A percentile compares a stretch with the other conserved stretches of the same genome.
Conservation (phyloP, 2,888 invertebrate species). For the Lasioglossum lativentre region DNA sequence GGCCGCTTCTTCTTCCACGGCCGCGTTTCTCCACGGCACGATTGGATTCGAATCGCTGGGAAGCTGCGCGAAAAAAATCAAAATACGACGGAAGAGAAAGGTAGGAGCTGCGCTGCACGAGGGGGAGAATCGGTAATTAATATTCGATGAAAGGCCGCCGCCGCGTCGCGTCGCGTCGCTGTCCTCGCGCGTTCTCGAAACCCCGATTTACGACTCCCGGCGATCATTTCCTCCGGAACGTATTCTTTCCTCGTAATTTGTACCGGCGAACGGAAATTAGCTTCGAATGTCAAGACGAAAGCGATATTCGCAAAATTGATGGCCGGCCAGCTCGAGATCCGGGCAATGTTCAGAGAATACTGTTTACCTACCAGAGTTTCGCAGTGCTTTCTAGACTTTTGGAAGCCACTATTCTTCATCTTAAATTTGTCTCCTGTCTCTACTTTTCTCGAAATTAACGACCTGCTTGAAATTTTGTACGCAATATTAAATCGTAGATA, state of each 20-base stretch:
- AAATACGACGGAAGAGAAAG: conserved; percentile 8
- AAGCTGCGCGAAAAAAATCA: conserved; percentile 49
- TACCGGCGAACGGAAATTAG: neutral
- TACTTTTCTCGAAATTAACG: neutral
- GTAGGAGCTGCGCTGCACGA: neutral
- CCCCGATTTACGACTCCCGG: conserved; percentile 2
- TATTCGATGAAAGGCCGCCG: neutral
- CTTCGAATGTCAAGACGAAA: neutral
- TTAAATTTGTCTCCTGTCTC: too few relatives aligned
- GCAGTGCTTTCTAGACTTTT: neutral
- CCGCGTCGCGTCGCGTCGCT: too few relatives aligned
- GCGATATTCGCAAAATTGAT: neutral
- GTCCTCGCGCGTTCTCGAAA: neutral
- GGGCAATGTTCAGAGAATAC: too few relatives aligned
- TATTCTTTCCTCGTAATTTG: conserved; percentile 3
- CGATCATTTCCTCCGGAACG: neutral
- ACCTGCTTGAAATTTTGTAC: too few relatives aligned
- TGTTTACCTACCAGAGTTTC: neutral
- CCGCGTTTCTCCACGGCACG: conserved; percentile 44
- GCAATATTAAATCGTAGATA: neutral
- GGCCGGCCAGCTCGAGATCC: neutral
- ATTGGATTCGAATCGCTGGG: conserved; percentile 58
- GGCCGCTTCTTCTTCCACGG: conserved; percentile 55
- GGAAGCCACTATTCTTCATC: fast-evolving
- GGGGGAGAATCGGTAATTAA: neutral